Conservation (phyloP, 2,113 vertebrate genomes). For the Cyphomyrus plagiostoma region DNA sequence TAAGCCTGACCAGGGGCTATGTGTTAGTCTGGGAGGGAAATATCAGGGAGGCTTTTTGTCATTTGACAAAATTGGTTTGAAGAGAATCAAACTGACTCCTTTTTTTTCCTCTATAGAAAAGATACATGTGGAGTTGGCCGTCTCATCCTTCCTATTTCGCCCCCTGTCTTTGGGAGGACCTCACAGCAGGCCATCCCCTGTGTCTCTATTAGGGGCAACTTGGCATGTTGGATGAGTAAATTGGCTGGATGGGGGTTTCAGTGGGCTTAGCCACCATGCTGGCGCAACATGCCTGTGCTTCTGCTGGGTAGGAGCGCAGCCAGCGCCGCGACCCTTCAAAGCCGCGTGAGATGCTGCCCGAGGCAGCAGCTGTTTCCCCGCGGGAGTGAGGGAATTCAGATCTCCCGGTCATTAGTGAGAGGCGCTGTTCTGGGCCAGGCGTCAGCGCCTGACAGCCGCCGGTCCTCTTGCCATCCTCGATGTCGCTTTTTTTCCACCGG, state of each 20-base stretch:
- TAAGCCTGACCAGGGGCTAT: conserved; percentile 56
- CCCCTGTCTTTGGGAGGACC: conserved; percentile 43
- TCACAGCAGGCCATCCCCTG: conserved; percentile 48
- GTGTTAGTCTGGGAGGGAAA: conserved; percentile 44
- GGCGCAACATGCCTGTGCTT: conserved; percentile 49
- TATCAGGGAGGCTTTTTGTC: conserved; percentile 49
- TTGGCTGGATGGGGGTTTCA: conserved; percentile 59
- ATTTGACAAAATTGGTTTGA: conserved; percentile 53
- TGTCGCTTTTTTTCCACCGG: conserved; percentile 13
- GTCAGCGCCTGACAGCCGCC: conserved; percentile 52
- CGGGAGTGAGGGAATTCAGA: conserved; percentile 49
- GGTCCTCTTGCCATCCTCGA: conserved; percentile 40
- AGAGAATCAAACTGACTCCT: conserved; percentile 38
- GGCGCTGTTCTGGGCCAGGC: conserved; percentile 46
- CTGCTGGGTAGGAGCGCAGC: conserved; percentile 46
- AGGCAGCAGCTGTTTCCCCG: conserved; percentile 60
- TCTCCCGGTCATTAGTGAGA: conserved; percentile 62
- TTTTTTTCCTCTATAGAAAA: neutral
- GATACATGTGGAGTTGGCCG: neutral
- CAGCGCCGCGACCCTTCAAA: conserved; percentile 51
- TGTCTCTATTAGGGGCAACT: conserved; percentile 59
- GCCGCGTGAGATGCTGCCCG: conserved; percentile 44
- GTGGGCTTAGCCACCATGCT: conserved; percentile 62
- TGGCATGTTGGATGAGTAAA: conserved; percentile 57
- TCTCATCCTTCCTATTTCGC: conserved; percentile 2